phyloP scores from a whole-genome alignment of 2,888 invertebrate species.

The Leptogaster cylindrica region DNA sequence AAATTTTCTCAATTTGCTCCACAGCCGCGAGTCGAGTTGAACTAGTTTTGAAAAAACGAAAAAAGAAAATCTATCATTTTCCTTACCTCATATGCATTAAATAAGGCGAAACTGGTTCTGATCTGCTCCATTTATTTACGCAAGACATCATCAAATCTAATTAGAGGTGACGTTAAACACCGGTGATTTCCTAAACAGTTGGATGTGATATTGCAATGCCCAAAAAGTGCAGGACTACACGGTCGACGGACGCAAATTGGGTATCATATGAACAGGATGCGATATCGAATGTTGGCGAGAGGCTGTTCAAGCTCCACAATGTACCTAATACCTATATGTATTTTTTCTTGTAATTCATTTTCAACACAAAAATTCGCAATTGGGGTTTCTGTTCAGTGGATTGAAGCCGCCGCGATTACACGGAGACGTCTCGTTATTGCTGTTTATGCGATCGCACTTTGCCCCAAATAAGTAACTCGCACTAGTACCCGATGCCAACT shows the following conservation, averaged over 20 bases:
- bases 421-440: slow-evolving; percentile 35
- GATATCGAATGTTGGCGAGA: background rate
- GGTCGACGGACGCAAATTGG: slow-evolving; percentile 5
- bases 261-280: too few relatives aligned
- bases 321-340: too few relatives aligned
- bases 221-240: slow-evolving; percentile 10
- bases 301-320: slow-evolving; percentile 1
- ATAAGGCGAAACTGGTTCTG: slow-evolving; percentile 28
- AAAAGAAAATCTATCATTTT: background rate
- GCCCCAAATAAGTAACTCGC: slow-evolving; percentile 27
- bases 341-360: slow-evolving; percentile 7
- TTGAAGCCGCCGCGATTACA: slow-evolving; percentile 11
- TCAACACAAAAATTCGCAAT: slow-evolving; percentile 8
- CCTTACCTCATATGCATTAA: background rate
- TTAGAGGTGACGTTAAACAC: slow-evolving; percentile 39
- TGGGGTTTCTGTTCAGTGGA: background rate
- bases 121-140: slow-evolving; percentile 41
- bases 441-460: slow-evolving; percentile 34
- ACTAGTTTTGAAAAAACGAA: too few relatives aligned
- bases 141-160: slow-evolving; percentile 41
- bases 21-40: too few relatives aligned
- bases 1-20: too few relatives aligned
- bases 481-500: slow-evolving; percentile 25
- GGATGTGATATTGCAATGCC: slow-evolving; percentile 12
- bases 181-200: slow-evolving; percentile 10